These are phyloP conservation scores for Venustaconcha ellipsiformis DNA, from an alignment of 1,140 invertebrate genomes.

Conservation along the genomic window DNA sequence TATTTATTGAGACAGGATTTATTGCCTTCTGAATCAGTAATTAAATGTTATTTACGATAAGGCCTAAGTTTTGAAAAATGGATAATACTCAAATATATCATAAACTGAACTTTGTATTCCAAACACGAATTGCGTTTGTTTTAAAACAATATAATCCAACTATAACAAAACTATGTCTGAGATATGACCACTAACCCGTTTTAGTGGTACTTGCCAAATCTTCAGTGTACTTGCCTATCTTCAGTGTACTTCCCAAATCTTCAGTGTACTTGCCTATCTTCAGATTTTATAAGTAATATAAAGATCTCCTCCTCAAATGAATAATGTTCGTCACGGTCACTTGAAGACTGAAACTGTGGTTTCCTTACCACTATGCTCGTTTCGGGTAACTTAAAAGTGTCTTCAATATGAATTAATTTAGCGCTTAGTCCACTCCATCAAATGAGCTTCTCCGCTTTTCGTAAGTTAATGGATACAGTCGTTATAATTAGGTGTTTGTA, in stretches of 20 bases:
- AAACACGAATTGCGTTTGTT: slow-evolving; percentile 2
- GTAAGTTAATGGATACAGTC: too few relatives aligned
- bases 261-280: slow-evolving; percentile 11
- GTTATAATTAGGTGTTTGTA: too few relatives aligned
- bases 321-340: slow-evolving; percentile 1
- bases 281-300: slow-evolving; percentile 6
- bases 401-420: slow-evolving; percentile 8
- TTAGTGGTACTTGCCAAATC: slow-evolving; percentile 9
- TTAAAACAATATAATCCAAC: background rate
- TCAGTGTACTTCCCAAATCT: slow-evolving; percentile 11
- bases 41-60: slow-evolving; percentile 4
- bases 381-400: slow-evolving; percentile 4
- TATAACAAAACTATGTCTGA: slow-evolving; percentile 1
- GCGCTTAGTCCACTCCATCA: background rate
- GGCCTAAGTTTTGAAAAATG: background rate
- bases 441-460: too few relatives aligned
- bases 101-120: slow-evolving; percentile 3
- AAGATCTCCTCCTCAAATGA: slow-evolving; percentile 8
- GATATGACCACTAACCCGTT: slow-evolving; percentile 1
- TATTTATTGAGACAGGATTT: slow-evolving; percentile 2
- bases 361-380: background rate
- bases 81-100: slow-evolving; percentile 4
- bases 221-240: slow-evolving; percentile 10
- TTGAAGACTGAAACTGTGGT: background rate
- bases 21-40: slow-evolving; percentile 4